Percentiles rank a stretch among this genome's conserved stretches.
Evolutionary conservation across 2,888 invertebrate species (phyloP).

Genomic region (Cheilosia vernalis): DNA sequence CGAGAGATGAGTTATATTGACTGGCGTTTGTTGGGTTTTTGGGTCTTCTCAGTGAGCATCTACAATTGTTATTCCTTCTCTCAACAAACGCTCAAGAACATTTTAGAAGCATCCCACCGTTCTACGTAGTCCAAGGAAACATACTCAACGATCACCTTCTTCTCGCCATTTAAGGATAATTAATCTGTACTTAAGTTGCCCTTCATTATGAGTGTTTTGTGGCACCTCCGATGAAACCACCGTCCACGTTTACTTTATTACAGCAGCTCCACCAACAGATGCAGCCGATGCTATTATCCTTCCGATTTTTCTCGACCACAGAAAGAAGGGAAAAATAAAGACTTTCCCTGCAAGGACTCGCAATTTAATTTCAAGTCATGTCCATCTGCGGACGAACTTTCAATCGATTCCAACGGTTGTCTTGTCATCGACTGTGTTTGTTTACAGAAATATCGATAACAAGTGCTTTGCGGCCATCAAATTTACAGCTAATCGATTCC

Average conservation of each 20-base stretch:
- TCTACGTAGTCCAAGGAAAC: too few relatives aligned
- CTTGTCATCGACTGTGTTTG: neutral
- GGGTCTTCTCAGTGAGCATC: too few relatives aligned
- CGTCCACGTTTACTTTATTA: conserved; percentile 40
- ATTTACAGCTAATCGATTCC: conserved; percentile 16
- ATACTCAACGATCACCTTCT: conserved; percentile 18
- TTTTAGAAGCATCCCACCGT: too few relatives aligned
- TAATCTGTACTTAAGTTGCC: conserved; percentile 61
- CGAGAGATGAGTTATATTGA: too few relatives aligned
- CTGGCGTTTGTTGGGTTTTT: too few relatives aligned
- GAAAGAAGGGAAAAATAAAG: neutral
- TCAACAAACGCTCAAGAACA: too few relatives aligned
- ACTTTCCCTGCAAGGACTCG: neutral
- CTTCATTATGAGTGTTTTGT: conserved; percentile 46
- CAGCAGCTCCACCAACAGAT: conserved; percentile 47
- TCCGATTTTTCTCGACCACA: conserved; percentile 27
- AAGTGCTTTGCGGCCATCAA: neutral
- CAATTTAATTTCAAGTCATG: conserved; percentile 28
- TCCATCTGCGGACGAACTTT: conserved; percentile 37
- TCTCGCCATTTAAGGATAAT: conserved; percentile 65
- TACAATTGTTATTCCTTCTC: too few relatives aligned
- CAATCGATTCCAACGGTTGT: neutral
- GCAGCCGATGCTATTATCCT: conserved; percentile 36
- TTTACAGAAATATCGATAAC: neutral
- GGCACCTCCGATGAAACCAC: neutral